Conservation (phyloP, 2,888 invertebrate species). For the Bombylius major region DNA sequence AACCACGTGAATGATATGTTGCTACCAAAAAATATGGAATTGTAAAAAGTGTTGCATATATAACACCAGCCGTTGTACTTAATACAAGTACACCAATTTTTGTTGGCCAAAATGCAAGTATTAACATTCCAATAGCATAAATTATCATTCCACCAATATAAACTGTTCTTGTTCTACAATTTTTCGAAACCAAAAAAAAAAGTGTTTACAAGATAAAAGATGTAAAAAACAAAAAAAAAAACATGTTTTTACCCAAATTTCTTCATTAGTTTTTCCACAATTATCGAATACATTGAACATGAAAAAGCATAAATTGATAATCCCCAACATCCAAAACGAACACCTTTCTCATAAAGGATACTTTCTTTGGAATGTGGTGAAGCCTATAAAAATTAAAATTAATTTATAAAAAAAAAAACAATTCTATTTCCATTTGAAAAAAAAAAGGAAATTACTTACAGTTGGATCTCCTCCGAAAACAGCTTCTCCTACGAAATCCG, state of each 20-base stretch:
- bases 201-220: too few relatives aligned
- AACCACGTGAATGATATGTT: conserved; percentile 35
- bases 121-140: conserved; percentile 34
- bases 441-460: conserved; percentile 19
- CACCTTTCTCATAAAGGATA: conserved; percentile 30
- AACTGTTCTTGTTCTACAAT: conserved; percentile 26
- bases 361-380: conserved; percentile 19
- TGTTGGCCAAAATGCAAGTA: conserved; percentile 34
- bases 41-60: conserved; percentile 37
- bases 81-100: conserved; percentile 33
- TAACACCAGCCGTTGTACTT: conserved; percentile 34
- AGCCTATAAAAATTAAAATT: conserved; percentile 18
- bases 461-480: conserved; percentile 44
- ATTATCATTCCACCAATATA: conserved; percentile 33
- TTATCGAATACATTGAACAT: conserved; percentile 34
- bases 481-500: conserved; percentile 52
- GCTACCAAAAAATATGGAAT: conserved; percentile 36
- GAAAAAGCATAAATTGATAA: conserved; percentile 37
- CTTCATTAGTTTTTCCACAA: conserved; percentile 32
- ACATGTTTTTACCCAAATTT: conserved; percentile 25
- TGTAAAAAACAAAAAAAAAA: too few relatives aligned
- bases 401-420: neutral
- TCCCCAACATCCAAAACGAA: conserved; percentile 37
- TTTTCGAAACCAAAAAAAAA: too few relatives aligned
- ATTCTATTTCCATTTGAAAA: neutral